Evolutionary conservation across 2,113 vertebrate species (phyloP).

Genomic region (Bufo gargarizans): DNA sequence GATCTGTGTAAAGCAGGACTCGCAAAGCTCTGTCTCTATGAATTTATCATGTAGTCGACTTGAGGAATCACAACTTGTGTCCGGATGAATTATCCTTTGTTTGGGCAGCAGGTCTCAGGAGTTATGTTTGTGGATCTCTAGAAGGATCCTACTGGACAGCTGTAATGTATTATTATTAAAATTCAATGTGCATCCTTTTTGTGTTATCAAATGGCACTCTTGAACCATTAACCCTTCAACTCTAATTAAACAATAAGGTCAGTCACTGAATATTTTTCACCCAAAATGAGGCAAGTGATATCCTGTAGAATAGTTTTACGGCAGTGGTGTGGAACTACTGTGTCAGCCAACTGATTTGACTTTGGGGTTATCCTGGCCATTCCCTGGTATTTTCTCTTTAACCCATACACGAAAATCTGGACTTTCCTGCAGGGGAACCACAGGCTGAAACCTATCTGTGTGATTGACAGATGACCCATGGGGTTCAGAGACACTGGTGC

Average conservation of each 20-base stretch:
- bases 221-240: conserved; percentile 15
- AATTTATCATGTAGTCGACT: conserved; percentile 56
- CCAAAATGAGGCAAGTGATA: too few relatives aligned
- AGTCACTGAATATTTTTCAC: not conserved
- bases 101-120: conserved; percentile 38
- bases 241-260: not conserved
- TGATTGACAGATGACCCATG: too few relatives aligned
- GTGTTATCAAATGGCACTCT: not conserved
- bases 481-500: too few relatives aligned
- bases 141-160: not conserved
- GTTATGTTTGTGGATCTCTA: not conserved
- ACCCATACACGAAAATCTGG: too few relatives aligned
- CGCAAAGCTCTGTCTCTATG: conserved; percentile 49
- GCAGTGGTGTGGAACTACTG: too few relatives aligned
- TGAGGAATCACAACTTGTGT: conserved; percentile 54
- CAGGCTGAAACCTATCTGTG: too few relatives aligned
- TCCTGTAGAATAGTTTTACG: too few relatives aligned
- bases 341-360: too few relatives aligned
- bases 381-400: too few relatives aligned
- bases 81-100: conserved; percentile 56
- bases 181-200: not conserved
- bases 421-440: too few relatives aligned
- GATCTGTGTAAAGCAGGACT: not conserved
- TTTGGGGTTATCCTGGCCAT: too few relatives aligned
- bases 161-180: not conserved